Conservation (phyloP, 2,888 invertebrate genomes). For the Timema podura region DNA sequence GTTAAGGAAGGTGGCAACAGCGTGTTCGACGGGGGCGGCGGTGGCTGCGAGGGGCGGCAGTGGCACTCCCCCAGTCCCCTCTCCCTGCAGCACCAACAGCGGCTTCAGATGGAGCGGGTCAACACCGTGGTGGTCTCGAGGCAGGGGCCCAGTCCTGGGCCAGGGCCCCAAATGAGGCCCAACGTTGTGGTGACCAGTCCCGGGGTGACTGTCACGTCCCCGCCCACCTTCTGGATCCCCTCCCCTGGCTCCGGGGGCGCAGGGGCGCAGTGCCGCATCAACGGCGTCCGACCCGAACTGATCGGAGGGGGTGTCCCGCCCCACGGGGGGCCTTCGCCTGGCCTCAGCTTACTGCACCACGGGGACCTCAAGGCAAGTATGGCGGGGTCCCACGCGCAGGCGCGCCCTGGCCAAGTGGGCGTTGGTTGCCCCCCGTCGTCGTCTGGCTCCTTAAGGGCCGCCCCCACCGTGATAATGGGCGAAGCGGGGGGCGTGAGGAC, state of each 20-base stretch:
- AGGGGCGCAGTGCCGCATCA: conserved; percentile 51
- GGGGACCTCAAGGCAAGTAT: conserved; percentile 38
- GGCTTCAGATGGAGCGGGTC: conserved; percentile 16
- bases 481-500: conserved; percentile 82
- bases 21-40: conserved; percentile 41
- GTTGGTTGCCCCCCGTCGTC: conserved; percentile 36
- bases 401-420: conserved; percentile 22
- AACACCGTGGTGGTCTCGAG: conserved; percentile 10
- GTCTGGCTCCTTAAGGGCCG: conserved; percentile 49
- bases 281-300: conserved; percentile 78
- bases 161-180: conserved; percentile 35
- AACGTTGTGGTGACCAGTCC: conserved; percentile 23
- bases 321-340: background rate
- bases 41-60: conserved; percentile 28
- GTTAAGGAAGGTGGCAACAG: conserved; percentile 34
- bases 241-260: conserved; percentile 22
- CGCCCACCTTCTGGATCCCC: conserved; percentile 32
- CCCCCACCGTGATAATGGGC: conserved; percentile 90
- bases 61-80: conserved; percentile 10
- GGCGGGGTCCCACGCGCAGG: conserved; percentile 34
- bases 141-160: conserved; percentile 25
- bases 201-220: conserved; percentile 20
- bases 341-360: conserved; percentile 42
- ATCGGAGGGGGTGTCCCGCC: conserved; percentile 54
- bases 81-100: conserved; percentile 36